phyloP scores from a whole-genome alignment of 2,888 invertebrate species.

The Biston betularia region DNA sequence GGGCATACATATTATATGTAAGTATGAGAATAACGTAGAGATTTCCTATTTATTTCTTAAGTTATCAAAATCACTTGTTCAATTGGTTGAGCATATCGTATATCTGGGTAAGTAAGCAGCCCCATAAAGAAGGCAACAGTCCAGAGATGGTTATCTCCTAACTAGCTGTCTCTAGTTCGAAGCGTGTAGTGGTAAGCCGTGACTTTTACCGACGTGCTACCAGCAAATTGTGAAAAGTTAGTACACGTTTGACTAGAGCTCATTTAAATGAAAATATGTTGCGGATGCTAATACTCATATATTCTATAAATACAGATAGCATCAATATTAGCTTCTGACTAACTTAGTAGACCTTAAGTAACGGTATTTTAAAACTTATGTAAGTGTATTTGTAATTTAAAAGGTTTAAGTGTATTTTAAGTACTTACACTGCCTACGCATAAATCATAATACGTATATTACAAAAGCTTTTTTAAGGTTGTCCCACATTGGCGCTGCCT shows the following conservation, averaged over 20 bases:
- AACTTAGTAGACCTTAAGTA: neutral
- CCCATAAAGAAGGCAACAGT: constrained; percentile 74
- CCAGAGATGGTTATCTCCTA: constrained; percentile 73
- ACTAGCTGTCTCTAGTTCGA: constrained; percentile 71
- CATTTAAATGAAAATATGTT: constrained; percentile 39
- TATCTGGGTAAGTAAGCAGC: constrained; percentile 68
- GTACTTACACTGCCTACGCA: no score
- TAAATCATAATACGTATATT: no score
- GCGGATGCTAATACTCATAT: constrained; percentile 16
- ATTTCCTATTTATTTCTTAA: no score
- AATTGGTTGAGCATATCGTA: constrained; percentile 73
- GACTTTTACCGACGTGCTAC: constrained; percentile 45
- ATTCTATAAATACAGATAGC: constrained; percentile 14
- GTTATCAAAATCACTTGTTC: constrained; percentile 55
- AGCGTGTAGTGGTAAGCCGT: constrained; percentile 52
- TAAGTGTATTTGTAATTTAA: no score
- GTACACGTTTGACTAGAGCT: constrained; percentile 29
- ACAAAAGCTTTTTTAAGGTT: no score
- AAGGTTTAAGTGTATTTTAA: no score
- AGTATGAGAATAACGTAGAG: neutral
- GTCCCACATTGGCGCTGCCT: no score
- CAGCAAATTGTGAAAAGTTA: constrained; percentile 44
- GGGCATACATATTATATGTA: no score
- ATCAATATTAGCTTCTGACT: constrained; percentile 18
- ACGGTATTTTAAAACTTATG: neutral